Evolutionary conservation across 2,797 vertebrate genomes (phyloP), one percentile per base, ranked within the genome.

Genomic region (Microhierax caerulescens): DNA sequence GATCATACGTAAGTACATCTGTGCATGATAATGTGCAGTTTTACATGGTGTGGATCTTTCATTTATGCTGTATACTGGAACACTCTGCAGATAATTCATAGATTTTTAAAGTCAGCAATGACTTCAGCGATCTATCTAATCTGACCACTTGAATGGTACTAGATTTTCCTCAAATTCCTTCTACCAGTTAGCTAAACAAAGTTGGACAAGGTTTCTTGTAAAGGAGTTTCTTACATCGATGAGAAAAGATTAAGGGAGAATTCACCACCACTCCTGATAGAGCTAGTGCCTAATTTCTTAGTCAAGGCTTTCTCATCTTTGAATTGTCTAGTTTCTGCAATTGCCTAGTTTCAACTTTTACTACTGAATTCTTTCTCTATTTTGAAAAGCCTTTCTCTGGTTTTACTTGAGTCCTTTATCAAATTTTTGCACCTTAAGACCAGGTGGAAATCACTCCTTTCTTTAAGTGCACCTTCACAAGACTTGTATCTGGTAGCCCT

Each of bases 1-100:
- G 24, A 97, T 99, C 96, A 98, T 99, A 96, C 99, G 99, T 99
- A 97, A 99, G 99, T 97, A 86, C 61, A 23, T 59, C 64, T 60
- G 27, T 5, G 4, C 5, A 3, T 27, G 54, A 41, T 60, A 65
- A 69, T 1, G 5, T 11, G 17, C 15, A 20, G 2, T 21, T 72
- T n/a, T 15, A 43, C 19, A 6, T 11, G 27, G 10, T 43, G 45
- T 43, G 61, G 36, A 13, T 39, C 56, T 70, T 65, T 9, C 70
- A 23, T 9, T 67, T 47, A 4, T 32, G 7, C 22, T 15, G 15
- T 13, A 12, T 7, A 5, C 48, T 69, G 60, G 21, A 73, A 41
- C 21, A 12, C 18, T 43, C 28, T 59, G 39, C 59, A 75, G 25
- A 15, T 16, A 41, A 47, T 21, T 57, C 7, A 7, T 8, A 27